These are phyloP conservation scores for Ptilonorhynchus violaceus DNA, from an alignment of 2,113 vertebrate genomes.

Conservation along the genomic window DNA sequence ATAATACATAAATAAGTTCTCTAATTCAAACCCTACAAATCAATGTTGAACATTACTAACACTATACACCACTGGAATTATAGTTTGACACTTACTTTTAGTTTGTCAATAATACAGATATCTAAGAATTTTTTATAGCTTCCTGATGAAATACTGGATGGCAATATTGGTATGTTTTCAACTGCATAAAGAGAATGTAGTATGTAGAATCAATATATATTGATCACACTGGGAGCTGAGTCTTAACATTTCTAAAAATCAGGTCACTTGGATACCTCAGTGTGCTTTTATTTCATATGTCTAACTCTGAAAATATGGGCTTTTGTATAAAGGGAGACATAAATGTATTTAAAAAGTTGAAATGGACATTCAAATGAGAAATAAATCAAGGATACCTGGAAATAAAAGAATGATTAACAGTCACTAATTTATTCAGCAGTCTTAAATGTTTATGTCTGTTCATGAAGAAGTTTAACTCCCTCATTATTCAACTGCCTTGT, in stretches of 20 bases:
- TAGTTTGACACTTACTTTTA: conserved; percentile 27
- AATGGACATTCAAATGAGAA: background rate
- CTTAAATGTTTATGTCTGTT: background rate
- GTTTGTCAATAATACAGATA: conserved; percentile 27
- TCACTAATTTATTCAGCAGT: background rate
- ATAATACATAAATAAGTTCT: conserved; percentile 14
- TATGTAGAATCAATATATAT: conserved; percentile 36
- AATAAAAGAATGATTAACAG: background rate
- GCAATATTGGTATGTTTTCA: conserved; percentile 24
- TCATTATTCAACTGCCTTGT: background rate
- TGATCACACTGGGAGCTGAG: background rate
- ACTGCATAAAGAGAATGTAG: background rate
- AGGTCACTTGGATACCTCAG: background rate
- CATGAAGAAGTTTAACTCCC: background rate
- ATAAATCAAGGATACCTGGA: background rate
- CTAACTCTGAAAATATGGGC: background rate
- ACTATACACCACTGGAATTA: background rate
- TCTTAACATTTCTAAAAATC: conserved; percentile 22
- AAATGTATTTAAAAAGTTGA: background rate
- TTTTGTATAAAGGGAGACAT: background rate
- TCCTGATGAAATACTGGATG: conserved; percentile 36
- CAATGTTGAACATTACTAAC: conserved; percentile 9
- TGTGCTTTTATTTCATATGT: background rate
- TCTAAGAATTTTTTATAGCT: conserved; percentile 27
- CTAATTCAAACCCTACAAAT: conserved; percentile 38